These are phyloP conservation scores for Crepidodera aurea DNA, from an alignment of 2,888 invertebrate genomes.

Conservation along the genomic window DNA sequence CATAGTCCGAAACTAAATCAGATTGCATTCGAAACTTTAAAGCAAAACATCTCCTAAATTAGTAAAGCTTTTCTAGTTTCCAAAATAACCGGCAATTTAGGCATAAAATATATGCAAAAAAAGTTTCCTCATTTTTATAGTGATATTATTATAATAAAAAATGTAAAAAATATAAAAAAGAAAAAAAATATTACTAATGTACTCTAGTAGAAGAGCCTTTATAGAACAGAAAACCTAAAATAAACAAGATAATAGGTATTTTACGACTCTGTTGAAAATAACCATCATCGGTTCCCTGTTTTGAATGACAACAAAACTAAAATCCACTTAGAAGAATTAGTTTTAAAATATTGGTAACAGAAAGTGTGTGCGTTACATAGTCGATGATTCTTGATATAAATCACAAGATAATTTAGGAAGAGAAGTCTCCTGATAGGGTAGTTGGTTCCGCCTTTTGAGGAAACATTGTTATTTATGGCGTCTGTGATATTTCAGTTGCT, in stretches of 20 bases:
- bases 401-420: not conserved
- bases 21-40: too few relatives aligned
- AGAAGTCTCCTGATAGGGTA: not conserved
- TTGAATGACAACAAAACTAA: not conserved
- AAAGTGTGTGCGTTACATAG: not conserved
- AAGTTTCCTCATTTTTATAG: too few relatives aligned
- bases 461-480: slow-evolving; percentile 1
- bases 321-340: not conserved
- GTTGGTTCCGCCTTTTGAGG: slow-evolving; percentile 1
- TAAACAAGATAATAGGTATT: not conserved
- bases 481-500: not conserved
- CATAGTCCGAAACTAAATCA: too few relatives aligned
- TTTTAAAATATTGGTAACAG: not conserved
- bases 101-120: too few relatives aligned
- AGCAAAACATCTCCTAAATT: too few relatives aligned
- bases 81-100: too few relatives aligned
- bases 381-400: slow-evolving; percentile 2
- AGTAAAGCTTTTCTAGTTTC: too few relatives aligned
- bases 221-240: not conserved
- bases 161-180: too few relatives aligned
- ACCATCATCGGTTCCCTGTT: not conserved
- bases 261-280: not conserved
- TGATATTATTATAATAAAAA: too few relatives aligned
- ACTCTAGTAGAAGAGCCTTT: too few relatives aligned
- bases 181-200: too few relatives aligned